These are phyloP conservation scores for Sesia apiformis DNA, from an alignment of 2,888 invertebrate genomes.

Conservation along the genomic window DNA sequence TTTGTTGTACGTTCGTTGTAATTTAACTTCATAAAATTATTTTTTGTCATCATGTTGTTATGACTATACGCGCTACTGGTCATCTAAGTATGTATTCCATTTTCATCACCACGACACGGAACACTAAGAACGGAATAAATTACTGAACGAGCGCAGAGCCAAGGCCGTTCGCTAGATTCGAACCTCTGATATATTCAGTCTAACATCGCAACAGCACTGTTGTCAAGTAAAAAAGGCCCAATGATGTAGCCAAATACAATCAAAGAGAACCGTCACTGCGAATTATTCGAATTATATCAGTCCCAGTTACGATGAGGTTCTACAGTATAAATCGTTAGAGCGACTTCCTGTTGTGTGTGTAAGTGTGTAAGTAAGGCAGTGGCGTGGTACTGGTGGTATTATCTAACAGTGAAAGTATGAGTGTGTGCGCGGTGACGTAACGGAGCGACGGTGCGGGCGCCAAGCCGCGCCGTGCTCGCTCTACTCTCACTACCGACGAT, in stretches of 20 bases:
- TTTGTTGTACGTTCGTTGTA: background rate
- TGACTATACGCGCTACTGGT: background rate
- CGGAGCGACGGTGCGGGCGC: constrained; percentile 27
- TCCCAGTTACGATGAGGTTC: no score
- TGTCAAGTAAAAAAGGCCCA: background rate
- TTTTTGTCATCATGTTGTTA: background rate
- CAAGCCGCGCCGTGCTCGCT: constrained; percentile 6
- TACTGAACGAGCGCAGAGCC: constrained; percentile 39
- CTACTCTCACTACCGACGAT: constrained; percentile 13
- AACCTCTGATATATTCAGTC: constrained; percentile 5
- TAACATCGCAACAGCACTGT: background rate
- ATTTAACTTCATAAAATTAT: background rate
- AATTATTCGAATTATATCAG: no score
- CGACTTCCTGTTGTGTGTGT: constrained; percentile 57
- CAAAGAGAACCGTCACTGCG: no score
- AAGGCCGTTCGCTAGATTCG: constrained; percentile 32
- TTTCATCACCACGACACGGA: constrained; percentile 40
- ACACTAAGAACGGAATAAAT: constrained; percentile 55
- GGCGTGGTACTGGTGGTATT: constrained; percentile 52
- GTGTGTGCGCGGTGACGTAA: constrained; percentile 66
- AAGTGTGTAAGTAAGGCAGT: constrained; percentile 69
- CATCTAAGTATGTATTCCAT: background rate
- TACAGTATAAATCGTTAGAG: constrained; percentile 20
- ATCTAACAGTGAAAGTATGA: constrained; percentile 71
- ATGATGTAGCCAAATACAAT: no score